Percentiles rank a stretch among this genome's conserved stretches.
These are phyloP conservation scores for Choloepus hoffmanni DNA, from an alignment of 2,113 vertebrate genomes.

Conservation along the genomic window DNA sequence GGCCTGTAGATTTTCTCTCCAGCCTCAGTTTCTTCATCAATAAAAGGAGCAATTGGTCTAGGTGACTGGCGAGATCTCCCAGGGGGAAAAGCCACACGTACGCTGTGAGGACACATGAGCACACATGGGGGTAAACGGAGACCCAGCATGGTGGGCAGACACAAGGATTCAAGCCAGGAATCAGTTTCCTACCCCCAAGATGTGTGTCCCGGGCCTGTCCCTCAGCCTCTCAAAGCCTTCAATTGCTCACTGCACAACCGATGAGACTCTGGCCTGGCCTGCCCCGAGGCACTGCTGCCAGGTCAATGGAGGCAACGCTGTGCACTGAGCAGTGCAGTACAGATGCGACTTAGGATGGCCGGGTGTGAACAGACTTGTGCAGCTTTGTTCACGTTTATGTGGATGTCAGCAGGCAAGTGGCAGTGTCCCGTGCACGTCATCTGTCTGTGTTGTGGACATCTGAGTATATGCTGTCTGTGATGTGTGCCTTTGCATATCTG, in stretches of 20 bases:
- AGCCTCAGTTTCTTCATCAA: background rate
- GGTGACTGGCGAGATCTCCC: background rate
- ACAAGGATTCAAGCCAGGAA: background rate
- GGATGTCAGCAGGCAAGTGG: background rate
- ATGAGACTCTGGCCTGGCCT: background rate
- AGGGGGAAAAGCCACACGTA: accelerated
- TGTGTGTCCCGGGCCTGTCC: background rate
- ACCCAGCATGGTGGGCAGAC: too few relatives aligned
- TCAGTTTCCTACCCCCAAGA: background rate
- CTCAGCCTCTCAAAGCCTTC: background rate
- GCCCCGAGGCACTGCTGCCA: accelerated
- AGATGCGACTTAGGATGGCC: accelerated
- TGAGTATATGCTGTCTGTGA: too few relatives aligned
- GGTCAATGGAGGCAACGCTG: background rate
- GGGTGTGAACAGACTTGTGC: accelerated
- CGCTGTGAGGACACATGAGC: too few relatives aligned
- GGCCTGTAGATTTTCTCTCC: background rate
- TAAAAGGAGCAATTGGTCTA: background rate
- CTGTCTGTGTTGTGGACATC: background rate
- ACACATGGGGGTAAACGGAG: background rate
- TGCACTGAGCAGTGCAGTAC: background rate
- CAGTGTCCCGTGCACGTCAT: background rate
- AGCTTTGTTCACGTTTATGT: background rate
- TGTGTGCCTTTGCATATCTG: background rate
- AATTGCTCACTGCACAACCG: background rate